phyloP scores from a whole-genome alignment of 2,797 vertebrate genomes.

The Hypotaenidia philippensis region DNA sequence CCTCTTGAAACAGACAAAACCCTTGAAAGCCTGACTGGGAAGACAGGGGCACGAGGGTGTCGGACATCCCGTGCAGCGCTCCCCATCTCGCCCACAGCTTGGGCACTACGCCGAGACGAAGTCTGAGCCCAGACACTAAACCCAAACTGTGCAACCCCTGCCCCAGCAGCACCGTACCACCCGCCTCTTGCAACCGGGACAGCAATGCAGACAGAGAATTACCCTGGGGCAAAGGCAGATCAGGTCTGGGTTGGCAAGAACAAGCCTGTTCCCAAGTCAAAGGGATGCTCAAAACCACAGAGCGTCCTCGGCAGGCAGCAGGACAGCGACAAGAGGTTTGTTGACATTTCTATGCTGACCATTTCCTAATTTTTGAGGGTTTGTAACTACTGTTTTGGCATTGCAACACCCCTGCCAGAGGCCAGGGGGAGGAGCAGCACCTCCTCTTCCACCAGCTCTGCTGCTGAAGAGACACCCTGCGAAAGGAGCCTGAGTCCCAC shows the following conservation, averaged over 20 bases:
- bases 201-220: not conserved
- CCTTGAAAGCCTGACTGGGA: accelerated
- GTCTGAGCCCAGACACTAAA: not conserved
- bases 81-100: not conserved
- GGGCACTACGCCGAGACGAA: not conserved
- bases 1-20: not conserved
- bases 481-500: not conserved
- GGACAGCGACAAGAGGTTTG: not conserved
- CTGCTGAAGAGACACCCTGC: not conserved
- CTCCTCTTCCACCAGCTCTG: not conserved
- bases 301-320: not conserved
- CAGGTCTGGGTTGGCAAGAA: not conserved
- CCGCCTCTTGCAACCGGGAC: accelerated
- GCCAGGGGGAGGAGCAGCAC: not conserved
- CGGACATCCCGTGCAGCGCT: not conserved
- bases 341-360: not conserved
- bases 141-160: not conserved
- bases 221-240: not conserved
- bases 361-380: constrained; percentile 32
- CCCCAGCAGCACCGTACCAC: not conserved
- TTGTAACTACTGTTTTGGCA: constrained; percentile 15
- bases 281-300: not conserved
- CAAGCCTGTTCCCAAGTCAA: not conserved
- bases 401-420: not conserved
- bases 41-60: not conserved